Evolutionary conservation across 2,113 vertebrate genomes (phyloP), one percentile per base, ranked within the genome.

Genomic region (Phyllopteryx taeniolatus): DNA sequence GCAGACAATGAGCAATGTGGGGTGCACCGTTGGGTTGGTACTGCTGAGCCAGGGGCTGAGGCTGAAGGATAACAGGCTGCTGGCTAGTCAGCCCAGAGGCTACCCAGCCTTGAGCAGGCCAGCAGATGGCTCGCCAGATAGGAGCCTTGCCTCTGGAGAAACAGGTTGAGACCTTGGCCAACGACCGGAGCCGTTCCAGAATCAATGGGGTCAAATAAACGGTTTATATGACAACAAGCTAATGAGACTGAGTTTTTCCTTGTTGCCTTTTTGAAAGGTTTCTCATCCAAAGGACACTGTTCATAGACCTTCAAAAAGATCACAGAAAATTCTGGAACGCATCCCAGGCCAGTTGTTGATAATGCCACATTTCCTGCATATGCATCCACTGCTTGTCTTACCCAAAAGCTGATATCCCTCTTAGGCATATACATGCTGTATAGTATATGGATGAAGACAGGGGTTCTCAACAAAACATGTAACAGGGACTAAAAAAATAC

Each of bases 41-140:
- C 11, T 10, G n/a, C n/a, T 8, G n/a, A 46, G 42, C 63, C 63
- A 44, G 63, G 6, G 42, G 20, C 62, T 44, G 62, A 33, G 60
- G 60, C 60, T 62, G 60, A 62, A 62, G 60, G 60, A 62, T 62
- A 62, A 62, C 60, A 44, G 62, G 62, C 62, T 64, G 19, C 39
- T 63, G 35, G 62, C 62, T 22, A 15, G 20, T 44, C 5, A 46
- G 42, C 20, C 63, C 12, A 8, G 42, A 44, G 63, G 63, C 63
- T 22, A 19, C 20, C 42, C 62, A 22, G 39, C 19, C 20, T 44
- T 64, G 11, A 60, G 39, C 39, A 43, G 20, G 62, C 20, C 20
- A 22, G 42, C 63, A 65, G 39, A 65, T 65, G 42, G 20, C 39
- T 46, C 12, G 42, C 42, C 35, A 44, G 63, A 65, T 46, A 65